Percentiles rank a stretch among this genome's conserved stretches.
Conservation (phyloP, 2,888 invertebrate species). For the Scaptomyza flava region DNA sequence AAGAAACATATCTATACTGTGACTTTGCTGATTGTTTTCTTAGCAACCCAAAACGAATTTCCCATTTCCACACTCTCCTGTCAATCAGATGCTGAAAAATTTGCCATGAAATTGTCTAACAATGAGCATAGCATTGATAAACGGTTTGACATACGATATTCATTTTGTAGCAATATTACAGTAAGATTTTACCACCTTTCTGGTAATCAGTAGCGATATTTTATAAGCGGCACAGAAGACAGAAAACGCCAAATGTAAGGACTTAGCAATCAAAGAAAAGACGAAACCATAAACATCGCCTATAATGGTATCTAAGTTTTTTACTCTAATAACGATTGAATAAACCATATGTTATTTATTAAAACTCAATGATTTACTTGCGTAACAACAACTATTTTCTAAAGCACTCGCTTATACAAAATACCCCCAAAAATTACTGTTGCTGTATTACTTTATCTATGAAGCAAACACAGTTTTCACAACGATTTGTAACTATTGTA, state of each 20-base stretch:
- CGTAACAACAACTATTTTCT: no score
- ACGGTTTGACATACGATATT: conserved; percentile 35
- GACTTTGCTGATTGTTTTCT: conserved; percentile 59
- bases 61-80: conserved; percentile 28
- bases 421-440: neutral
- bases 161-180: conserved; percentile 38
- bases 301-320: neutral
- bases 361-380: no score
- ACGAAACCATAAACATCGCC: neutral
- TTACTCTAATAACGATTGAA: neutral
- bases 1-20: conserved; percentile 70
- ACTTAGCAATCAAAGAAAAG: neutral
- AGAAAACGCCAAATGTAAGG: conserved; percentile 41
- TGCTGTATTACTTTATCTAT: neutral
- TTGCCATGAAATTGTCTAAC: conserved; percentile 77
- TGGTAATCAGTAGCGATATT: conserved; percentile 36
- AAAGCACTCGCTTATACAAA: neutral
- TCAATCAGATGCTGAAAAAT: conserved; percentile 69
- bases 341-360: no score
- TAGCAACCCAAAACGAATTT: conserved; percentile 23
- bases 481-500: no score
- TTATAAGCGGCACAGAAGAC: conserved; percentile 50
- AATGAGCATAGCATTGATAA: conserved; percentile 20
- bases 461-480: neutral
- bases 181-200: conserved; percentile 48